Base-by-base conservation (phyloP, 2,113 vertebrate species). In the Cheirogaleus medius region DNA sequence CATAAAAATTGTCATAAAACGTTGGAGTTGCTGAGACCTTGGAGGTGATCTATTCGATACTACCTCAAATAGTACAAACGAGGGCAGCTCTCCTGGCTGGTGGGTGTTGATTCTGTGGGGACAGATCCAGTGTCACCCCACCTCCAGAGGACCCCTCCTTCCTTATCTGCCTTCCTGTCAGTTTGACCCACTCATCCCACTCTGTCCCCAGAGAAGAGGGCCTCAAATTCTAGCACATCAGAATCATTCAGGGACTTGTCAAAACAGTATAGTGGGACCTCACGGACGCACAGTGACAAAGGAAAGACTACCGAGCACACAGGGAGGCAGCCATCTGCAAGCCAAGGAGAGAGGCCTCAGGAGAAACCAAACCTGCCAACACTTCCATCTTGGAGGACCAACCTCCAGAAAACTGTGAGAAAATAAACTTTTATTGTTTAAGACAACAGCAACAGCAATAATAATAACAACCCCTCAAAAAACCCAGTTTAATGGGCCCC, bases 71-170 rank as follows among this genome's bases (percentile, higher is more conserved):
- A 63, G 60, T 29, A 27, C 60, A 63, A 29, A 63, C n/a, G 12
- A 23, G 4, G 15, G 10, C 0, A 76, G 29, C 34, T 82, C 47
- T 90, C 63, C 34, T 64, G 10, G 7, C 29, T 6, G 21, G 20
- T 21, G 25, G 32, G 34, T 15, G 8, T 25, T 56, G 32, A 1
- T 37, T 78, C 56, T 54, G 29, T 54, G 77, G 42, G 58, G 25
- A 14, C 0, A 2, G 1, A 27, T 39, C 76, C n/a, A 8, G 20
- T 5, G n/a, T 20, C 5, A 17, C 52, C 17, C 4, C 18, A 0
- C 8, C 29, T 11, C 63, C 6, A 20, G 74, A 39, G 21, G 58
- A 13, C 54, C 23, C 20, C 1, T n/a, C 56, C 39, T 32, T 56
- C 10, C n/a, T 52, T n/a, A 6, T 76, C 32, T 92, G 15, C 18